Base-by-base conservation (phyloP, 2,113 vertebrate genomes). In the Rhinolophus ferrumequinum region DNA sequence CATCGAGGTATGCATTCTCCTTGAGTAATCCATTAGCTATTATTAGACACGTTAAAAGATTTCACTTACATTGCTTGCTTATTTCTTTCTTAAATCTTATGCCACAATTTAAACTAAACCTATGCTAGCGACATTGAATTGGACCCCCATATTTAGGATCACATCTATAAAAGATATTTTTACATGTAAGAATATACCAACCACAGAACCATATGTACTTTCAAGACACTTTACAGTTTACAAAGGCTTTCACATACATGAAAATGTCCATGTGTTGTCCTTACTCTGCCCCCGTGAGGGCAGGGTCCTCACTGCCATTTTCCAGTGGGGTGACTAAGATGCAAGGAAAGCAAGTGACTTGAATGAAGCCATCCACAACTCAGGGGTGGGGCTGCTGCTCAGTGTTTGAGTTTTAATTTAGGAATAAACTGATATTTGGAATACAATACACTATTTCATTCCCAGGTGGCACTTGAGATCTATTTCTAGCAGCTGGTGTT, bases 371-470 rank as follows among this genome's bases (percentile, higher is more conserved):
- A 4, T 0, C 11, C 16, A 8, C 10, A 26, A 47, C 10, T 56
- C 30, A 8, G 52, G 24, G 4, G 5, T 0, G 1, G 21, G 13
- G 35, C 28, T 47, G 11, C 8, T 6, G 22, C 1, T 13, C 0
- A 30, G 35, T 3, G 35, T 28, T 50, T 11, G 8, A n/a, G 2
- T 24, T 8, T 19, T 26, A 44, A 26, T 35, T 9, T 33, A 81
- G 41, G 30, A 58, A 21, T 6, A 22, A 47, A 52, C 21, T 58
- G 66, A 24, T 50, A 18, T 62, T 35, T 35, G 67, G 16, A 14
- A 19, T 62, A 80, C 77, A 76, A 69, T 24, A 18, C 1, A 70
- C 2, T 35, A 11, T 66, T 92, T 54, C 14, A 24, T 38, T 52
- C 35, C 52, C 47, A 44, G 8, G n/a, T 28, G 16, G 6, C 33